phyloP scores from a whole-genome alignment of 2,888 invertebrate genomes.

The Rosalia funebris region DNA sequence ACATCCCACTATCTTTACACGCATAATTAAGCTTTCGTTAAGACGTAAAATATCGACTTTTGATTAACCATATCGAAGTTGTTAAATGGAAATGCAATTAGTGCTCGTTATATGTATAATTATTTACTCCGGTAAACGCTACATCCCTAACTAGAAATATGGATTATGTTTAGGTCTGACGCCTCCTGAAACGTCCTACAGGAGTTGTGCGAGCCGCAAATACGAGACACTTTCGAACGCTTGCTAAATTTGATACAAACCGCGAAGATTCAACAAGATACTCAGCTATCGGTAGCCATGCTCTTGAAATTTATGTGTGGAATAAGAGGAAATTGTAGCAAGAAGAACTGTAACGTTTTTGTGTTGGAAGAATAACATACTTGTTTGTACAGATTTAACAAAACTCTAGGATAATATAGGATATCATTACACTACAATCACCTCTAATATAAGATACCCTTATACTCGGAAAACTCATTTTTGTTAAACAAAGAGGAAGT shows the following conservation, averaged over 20 bases:
- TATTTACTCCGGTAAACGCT: constrained; percentile 10
- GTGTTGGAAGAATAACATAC: too few species aligned
- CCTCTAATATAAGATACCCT: too few species aligned
- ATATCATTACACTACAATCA: too few species aligned
- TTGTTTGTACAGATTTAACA: too few species aligned
- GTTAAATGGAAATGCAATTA: not conserved
- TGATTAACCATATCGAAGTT: not conserved
- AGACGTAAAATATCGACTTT: too few species aligned
- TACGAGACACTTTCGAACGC: not conserved
- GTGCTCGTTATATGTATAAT: constrained; percentile 13
- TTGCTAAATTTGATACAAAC: constrained; percentile 15
- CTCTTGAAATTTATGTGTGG: not conserved
- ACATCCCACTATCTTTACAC: too few species aligned
- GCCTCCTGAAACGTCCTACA: constrained; percentile 1
- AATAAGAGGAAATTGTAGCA: not conserved
- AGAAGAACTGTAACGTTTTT: not conserved
- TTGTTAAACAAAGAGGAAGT: too few species aligned
- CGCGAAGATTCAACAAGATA: constrained; percentile 10
- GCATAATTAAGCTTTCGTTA: too few species aligned
- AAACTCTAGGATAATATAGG: too few species aligned
- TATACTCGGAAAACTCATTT: too few species aligned
- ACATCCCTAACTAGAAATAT: constrained; percentile 14
- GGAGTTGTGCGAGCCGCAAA: not conserved
- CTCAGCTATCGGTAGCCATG: constrained; percentile 2
- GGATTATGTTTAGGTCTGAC: constrained; percentile 14